Evolutionary conservation across 2,888 invertebrate species (phyloP), one percentile per base, ranked within the genome.

Genomic region (Oligia fasciuncula): DNA sequence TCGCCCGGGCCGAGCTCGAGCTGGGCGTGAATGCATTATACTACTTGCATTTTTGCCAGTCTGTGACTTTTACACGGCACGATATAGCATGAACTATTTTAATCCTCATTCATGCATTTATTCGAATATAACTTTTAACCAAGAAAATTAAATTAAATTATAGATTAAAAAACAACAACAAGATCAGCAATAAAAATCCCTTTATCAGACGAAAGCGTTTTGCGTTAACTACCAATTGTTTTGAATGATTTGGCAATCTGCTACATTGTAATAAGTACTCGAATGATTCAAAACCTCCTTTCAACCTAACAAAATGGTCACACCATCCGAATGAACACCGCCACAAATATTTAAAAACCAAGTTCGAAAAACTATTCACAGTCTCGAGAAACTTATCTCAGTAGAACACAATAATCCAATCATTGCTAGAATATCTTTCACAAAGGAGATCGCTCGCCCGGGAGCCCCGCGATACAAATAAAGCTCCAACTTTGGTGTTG

Each of bases 351-450:
- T 19, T 35, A 5, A 51, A 57, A 40, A 51, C 43, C 1, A 46
- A 67, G 49, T 67, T 67, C 9, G 0, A 0, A 49, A 80, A 79
- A 73, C 66, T 68, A 63, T 68, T 49, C 46, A 74, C 40, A 35
- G 11, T 29, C 49, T 67, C 23, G 49, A 80, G 43, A 68, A 80
- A 67, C 66, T 66, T 29, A 54, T 70, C 17, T 8, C 35, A 49
- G 9, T 63, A 23, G 35, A 66, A 70, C 57, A 80, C 63, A 80
- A 80, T 67, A 81, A 71, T 81, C 23, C 76, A 72, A 81, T 69
- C 9, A 76, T 57, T 76, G 23, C 57, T 57, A 29, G 67, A 72
- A 81, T 69, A 76, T 81, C 70, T 63, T 67, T 0, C 17, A n/a
- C n/a, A 19, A 76, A 76, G 63, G 19, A 40, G 8, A 35, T 82